Conservation (phyloP, 2,888 invertebrate species). For the Himalopsyche tibetana region DNA sequence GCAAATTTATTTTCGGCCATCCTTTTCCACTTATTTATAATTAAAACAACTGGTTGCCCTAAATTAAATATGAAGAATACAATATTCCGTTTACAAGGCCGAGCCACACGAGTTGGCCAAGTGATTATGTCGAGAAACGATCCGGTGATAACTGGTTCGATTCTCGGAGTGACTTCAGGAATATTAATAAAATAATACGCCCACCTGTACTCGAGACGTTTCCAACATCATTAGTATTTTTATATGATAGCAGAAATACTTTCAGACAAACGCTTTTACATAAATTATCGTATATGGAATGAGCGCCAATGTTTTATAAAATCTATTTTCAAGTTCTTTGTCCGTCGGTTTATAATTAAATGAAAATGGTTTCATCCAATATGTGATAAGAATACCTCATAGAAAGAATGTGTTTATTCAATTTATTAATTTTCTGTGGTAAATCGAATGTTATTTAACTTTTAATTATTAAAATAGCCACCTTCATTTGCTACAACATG, state of each 20-base stretch:
- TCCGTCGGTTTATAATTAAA: too few relatives aligned
- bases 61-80: conserved; percentile 31
- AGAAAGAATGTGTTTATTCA: too few relatives aligned
- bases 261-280: conserved; percentile 13
- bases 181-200: conserved; percentile 7
- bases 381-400: too few relatives aligned
- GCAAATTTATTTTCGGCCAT: not conserved
- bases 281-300: conserved; percentile 27
- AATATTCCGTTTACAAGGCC: not conserved
- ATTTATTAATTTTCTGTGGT: too few relatives aligned
- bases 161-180: conserved; percentile 10
- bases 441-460: too few relatives aligned
- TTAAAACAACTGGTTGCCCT: conserved; percentile 11
- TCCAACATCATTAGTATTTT: conserved; percentile 22
- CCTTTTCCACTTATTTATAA: not conserved
- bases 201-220: conserved; percentile 31
- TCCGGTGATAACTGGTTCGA: conserved; percentile 10
- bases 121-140: conserved; percentile 6
- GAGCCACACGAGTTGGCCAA: not conserved
- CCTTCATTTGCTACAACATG: too few relatives aligned
- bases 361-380: too few relatives aligned
- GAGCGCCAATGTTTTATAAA: not conserved
- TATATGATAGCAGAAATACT: conserved; percentile 3
- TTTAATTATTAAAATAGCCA: too few relatives aligned
- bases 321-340: not conserved